Conservation (phyloP, 2,888 invertebrate genomes). For the Erpobdella octoculata region DNA sequence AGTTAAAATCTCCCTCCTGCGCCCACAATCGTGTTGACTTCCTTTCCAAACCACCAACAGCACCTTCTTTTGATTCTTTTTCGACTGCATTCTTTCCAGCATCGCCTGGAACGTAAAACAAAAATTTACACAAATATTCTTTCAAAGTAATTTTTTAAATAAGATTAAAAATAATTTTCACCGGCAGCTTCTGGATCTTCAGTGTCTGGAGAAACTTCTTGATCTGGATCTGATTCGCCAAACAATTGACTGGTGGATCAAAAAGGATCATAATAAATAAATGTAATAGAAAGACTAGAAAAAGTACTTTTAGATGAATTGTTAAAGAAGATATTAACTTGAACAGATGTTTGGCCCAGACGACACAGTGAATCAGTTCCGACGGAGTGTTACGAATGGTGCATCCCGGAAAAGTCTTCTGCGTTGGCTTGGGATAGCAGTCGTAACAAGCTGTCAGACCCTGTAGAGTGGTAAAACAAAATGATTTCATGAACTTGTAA, state of each 20-base stretch:
- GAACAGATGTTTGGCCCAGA: conserved; percentile 98
- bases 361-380: conserved; percentile 96
- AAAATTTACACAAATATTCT: not conserved
- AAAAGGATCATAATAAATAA: not conserved
- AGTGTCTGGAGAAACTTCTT: conserved; percentile 94
- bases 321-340: conserved; percentile 60
- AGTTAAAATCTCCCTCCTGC: conserved; percentile 70
- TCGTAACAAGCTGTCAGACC: conserved; percentile 75
- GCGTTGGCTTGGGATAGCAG: conserved; percentile 80
- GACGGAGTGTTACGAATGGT: conserved; percentile 98
- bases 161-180: conserved; percentile 42
- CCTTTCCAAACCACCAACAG: conserved; percentile 40
- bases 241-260: conserved; percentile 74
- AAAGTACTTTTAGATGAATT: not conserved
- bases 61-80: conserved; percentile 53
- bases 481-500: not conserved
- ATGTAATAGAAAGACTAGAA: not conserved
- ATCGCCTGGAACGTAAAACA: conserved; percentile 42
- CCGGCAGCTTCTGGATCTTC: conserved; percentile 85
- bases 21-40: conserved; percentile 80
- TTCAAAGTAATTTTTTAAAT: not conserved
- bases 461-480: conserved; percentile 14
- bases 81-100: conserved; percentile 57
- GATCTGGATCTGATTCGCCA: conserved; percentile 85
- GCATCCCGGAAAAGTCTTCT: conserved; percentile 91